These are phyloP conservation scores for Metopolophium dirhodum DNA, from an alignment of 1,140 invertebrate genomes.

Conservation along the genomic window DNA sequence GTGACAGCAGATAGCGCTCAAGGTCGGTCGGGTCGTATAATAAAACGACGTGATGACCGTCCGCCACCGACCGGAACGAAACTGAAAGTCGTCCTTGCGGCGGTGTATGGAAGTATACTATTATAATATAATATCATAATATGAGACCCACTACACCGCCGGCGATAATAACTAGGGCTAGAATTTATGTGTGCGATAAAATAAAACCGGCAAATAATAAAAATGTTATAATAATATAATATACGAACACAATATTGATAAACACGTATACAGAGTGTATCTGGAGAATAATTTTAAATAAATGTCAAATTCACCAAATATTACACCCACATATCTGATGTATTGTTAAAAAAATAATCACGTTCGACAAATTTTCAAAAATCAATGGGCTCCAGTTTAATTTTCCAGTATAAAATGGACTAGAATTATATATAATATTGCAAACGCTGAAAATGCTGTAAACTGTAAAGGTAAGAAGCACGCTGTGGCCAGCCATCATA, in stretches of 20 bases:
- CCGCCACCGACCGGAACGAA: background rate
- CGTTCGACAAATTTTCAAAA: background rate
- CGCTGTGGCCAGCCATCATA: too few relatives aligned
- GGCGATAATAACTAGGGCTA: background rate
- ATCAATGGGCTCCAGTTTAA: too few relatives aligned
- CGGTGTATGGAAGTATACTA: background rate
- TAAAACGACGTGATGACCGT: background rate
- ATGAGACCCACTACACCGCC: background rate
- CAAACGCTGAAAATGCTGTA: background rate
- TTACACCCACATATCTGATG: background rate
- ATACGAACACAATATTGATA: background rate
- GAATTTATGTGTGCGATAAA: background rate
- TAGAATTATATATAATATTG: background rate
- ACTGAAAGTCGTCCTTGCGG: background rate
- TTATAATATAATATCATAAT: background rate
- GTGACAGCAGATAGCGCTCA: conserved; percentile 7
- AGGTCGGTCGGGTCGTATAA: background rate
- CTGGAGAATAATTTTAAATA: background rate
- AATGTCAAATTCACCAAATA: background rate
- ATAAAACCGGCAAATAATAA: background rate
- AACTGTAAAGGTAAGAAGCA: too few relatives aligned
- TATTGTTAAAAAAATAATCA: background rate
- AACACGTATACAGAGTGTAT: background rate
- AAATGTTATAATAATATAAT: background rate
- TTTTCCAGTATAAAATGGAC: background rate